Conservation (phyloP, 2,113 vertebrate species). For the Aptenodytes patagonicus region DNA sequence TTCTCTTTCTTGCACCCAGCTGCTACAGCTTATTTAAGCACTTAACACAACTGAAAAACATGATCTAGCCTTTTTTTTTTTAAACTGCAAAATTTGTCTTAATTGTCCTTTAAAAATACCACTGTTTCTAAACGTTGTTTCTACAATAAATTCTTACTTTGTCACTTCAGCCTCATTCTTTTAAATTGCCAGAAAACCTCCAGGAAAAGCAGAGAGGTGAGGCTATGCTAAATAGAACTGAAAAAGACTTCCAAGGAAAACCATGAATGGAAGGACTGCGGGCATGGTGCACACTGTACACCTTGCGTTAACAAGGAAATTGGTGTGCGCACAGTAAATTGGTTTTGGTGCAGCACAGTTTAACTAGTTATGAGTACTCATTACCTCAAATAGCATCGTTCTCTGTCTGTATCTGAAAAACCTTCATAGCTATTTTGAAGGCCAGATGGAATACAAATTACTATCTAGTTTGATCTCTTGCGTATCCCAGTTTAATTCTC, state of each 20-base stretch:
- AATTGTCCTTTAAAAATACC: neutral
- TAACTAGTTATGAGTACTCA: neutral
- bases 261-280: neutral
- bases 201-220: neutral
- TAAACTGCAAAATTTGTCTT: neutral
- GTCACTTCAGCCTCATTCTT: neutral
- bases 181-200: neutral
- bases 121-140: neutral
- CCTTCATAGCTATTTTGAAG: neutral
- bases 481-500: neutral
- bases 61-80: neutral
- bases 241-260: neutral
- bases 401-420: neutral
- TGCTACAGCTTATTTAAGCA: slow-evolving; percentile 8
- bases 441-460: neutral
- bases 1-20: neutral
- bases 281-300: rapidly evolving
- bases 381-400: neutral
- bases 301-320: neutral
- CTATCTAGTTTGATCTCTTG: neutral
- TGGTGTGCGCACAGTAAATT: neutral
- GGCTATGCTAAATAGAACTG: neutral
- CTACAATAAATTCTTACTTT: neutral
- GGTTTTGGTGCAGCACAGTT: neutral
- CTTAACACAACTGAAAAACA: neutral